Percentiles rank a stretch among this genome's conserved stretches.
These are phyloP conservation scores for Calameuta filiformis DNA, from an alignment of 2,888 invertebrate species.

Conservation along the genomic window DNA sequence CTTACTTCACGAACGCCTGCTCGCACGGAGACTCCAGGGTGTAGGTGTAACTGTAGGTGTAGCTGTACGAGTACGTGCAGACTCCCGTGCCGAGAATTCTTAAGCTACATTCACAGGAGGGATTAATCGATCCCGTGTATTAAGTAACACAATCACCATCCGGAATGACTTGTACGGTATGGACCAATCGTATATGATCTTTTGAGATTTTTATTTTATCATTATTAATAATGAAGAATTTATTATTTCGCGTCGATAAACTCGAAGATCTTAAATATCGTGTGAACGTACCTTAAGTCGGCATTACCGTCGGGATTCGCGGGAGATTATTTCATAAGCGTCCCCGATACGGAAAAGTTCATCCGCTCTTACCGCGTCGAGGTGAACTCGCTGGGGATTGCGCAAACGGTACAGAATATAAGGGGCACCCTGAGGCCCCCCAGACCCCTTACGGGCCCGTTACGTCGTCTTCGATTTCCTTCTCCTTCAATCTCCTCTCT, in stretches of 20 bases:
- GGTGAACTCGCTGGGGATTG: conserved; percentile 41
- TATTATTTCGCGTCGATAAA: not conserved
- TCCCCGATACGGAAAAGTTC: conserved; percentile 61
- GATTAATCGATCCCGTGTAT: not conserved
- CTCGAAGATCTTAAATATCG: not conserved
- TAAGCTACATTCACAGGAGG: not conserved
- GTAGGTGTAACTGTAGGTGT: conserved; percentile 3
- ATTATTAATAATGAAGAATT: not conserved
- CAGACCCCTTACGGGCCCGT: not conserved
- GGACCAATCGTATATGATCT: not conserved
- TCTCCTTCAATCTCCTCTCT: not conserved
- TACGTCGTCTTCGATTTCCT: not conserved
- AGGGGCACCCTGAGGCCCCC: not conserved
- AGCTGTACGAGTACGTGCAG: conserved; percentile 8
- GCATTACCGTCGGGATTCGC: conserved; percentile 23
- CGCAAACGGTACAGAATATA: conserved; percentile 34
- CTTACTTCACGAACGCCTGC: conserved; percentile 41
- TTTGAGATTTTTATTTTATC: not conserved
- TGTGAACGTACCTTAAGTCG: conserved; percentile 1
- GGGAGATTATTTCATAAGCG: conserved; percentile 59
- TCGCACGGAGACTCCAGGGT: conserved; percentile 16
- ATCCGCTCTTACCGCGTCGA: conserved; percentile 43
- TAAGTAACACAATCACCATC: not conserved
- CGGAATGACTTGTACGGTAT: not conserved
- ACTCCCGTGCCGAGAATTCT: conserved; percentile 5